Evolutionary conservation across 1,140 invertebrate species (phyloP), one percentile per base, ranked within the genome.

Genomic region (Drosophila pachea): DNA sequence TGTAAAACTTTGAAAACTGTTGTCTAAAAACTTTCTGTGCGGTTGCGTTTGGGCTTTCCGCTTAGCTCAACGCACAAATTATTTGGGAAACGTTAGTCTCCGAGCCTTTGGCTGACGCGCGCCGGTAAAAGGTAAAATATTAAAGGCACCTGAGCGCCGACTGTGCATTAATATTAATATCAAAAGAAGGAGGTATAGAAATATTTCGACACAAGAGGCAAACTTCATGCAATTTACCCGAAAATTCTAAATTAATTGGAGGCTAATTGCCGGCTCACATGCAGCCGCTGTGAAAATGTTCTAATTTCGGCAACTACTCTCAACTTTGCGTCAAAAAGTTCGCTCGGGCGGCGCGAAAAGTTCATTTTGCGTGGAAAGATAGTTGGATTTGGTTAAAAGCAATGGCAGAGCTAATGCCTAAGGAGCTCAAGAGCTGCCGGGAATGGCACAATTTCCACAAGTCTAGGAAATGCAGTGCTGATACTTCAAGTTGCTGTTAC

Each of bases 1-100:
- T 84, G 79, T 83, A 81, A 86, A 86, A 84, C 69, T 84, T 84
- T 86, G 58, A 63, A 86, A 84, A 76, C 84, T 84, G 79, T 84
- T 84, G 81, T 84, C 81, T 79, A 76, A 86, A 84, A 84, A 84
- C 62, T 86, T 84, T 76, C 56, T 76, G 50, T 83, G 78, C 47
- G 77, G 77, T 56, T 81, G 61, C 56, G 53, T 72, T 78, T 76
- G 69, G 68, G 79, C 47, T 62, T 83, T 84, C 56, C 76, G 78
- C 74, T 79, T 73, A 78, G 76, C 72, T 76, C 73, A 76, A 83
- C 81, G 81, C 81, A 84, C 79, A 84, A 84, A 84, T 79, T 79
- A 83, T 83, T 83, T 83, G 79, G 22, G 62, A 62, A 67, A 81
- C 73, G 66, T 83, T 78, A 68, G 72, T 53, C 73, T 59, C 36